Conservation (phyloP, 1,140 invertebrate species). For the Megalopta genalis region DNA sequence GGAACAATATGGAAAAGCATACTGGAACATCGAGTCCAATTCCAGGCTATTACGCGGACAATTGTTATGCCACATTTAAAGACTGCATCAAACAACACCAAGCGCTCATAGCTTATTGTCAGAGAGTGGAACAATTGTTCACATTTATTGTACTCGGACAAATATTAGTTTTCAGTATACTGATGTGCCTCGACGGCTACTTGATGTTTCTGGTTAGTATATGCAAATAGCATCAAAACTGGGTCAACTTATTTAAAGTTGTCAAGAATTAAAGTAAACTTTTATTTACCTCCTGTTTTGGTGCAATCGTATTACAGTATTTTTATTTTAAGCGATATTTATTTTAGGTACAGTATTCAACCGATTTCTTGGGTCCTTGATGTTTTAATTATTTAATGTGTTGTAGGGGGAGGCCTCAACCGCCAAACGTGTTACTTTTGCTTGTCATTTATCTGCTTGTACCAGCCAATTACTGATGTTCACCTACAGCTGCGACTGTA, state of each 20-base stretch:
- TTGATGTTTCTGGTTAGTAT: constrained; percentile 55
- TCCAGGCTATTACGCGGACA: fast-evolving
- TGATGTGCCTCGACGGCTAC: constrained; percentile 58
- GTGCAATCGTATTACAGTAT: too few species aligned
- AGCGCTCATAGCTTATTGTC: constrained; percentile 42
- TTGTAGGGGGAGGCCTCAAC: background rate
- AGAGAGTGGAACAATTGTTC: constrained; percentile 53
- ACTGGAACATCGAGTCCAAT: too few species aligned
- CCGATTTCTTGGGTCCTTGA: background rate
- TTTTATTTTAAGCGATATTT: too few species aligned
- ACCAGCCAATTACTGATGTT: constrained; percentile 35
- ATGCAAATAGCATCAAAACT: background rate
- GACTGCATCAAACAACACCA: constrained; percentile 51
- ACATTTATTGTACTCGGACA: constrained; percentile 40
- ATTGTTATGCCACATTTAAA: constrained; percentile 24
- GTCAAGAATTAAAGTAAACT: too few species aligned
- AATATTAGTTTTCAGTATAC: constrained; percentile 42
- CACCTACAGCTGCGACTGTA: constrained; percentile 40
- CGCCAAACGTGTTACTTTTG: constrained; percentile 32
- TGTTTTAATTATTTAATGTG: background rate
- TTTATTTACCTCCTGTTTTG: too few species aligned
- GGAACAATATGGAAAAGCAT: background rate
- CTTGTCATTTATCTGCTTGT: constrained; percentile 21
- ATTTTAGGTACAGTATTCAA: too few species aligned
- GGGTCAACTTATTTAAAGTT: too few species aligned